Base-by-base conservation (phyloP, 1,140 invertebrate genomes). In the Reticulitermes speratus region DNA sequence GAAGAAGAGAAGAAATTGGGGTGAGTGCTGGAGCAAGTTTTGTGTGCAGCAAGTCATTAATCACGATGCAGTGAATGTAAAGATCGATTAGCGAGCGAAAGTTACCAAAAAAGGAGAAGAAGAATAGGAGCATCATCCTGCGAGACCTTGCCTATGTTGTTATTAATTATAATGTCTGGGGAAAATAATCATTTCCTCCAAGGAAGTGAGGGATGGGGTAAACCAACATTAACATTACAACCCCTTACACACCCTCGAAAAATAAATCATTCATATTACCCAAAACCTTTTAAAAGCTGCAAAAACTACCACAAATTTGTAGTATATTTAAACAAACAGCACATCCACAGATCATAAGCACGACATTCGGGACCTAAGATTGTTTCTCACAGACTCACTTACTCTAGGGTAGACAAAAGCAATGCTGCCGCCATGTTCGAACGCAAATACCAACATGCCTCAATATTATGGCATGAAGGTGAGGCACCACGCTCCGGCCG, bases 51-150 rank as follows among this genome's bases (percentile, higher is more conserved):
- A 45, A 84, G 59, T 84, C 84, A 84, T 84, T 84, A 84, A 84
- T 84, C 84, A 84, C 84, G 84, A 84, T 84, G 84, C 84, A 84
- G 48, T 84, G 84, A 84, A 84, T 84, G 84, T 55, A 55, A 84
- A 84, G 84, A 84, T 84, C 84, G 84, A 84, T 84, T 84, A 84
- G 84, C 84, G 83, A 59, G 83, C 83, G 45, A 45, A 45, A 65
- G 30, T 55, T 38, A 65, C 52, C 52, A 84, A 55, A 84, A 52
- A 84, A 84, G 48, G 38, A 52, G 45, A 30, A 7, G 84, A 32
- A 59, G 84, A 84, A 45, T 30, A 8, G 38, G 82, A 44, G 45
- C n/a, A 84, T 55, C 30, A 84, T 65, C 44, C 32, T 38, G 84
- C 84, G 30, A 65, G 30, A 32, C 48, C 59, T 84, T 30, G 59